Base-by-base conservation (phyloP, 1,140 invertebrate genomes). In the Sarcophaga peregrina region DNA sequence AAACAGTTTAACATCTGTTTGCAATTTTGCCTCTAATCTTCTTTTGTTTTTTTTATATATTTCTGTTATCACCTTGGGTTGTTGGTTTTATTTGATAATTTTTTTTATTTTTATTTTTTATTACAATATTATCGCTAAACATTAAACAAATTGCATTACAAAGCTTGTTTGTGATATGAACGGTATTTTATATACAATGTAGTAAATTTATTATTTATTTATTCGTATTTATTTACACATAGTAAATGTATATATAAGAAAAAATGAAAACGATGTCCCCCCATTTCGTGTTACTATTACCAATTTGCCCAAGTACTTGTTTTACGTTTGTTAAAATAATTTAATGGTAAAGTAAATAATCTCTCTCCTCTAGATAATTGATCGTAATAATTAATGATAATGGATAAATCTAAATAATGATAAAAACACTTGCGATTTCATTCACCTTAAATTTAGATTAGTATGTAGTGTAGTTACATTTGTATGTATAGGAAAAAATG, bases 361-460 rank as follows among this genome's bases (percentile, higher is more conserved):
- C n/a, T 37, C 25, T 37, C 25, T 37, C 25, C 25, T 37, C 25
- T 37, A 68, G 62, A 68, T 68, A 68, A 68, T 68, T 68, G n/a
- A 68, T 20, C n/a, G 17, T 20, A 5, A 20, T 6, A 68, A n/a
- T 68, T 68, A 20, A 68, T 68, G 62, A 68, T 68, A 68, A 68
- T 9, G 13, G n/a, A 6, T 9, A 58, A 68, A 68, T 37, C 1
- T 37, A 37, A 37, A 17, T 20, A 9, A 0, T 4, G 8, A 1
- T 0, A 68, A 68, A 68, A 68, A 68, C 62, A 68, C 62, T 68
- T 68, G 62, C 62, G 15, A 20, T 68, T 68, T 68, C 62, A 68
- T 58, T 58, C 11, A 58, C 9, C 54, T 58, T n/a, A 9, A 58
- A 58, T 58, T 37, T 37, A 37, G 25, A 37, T 37, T 37, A 37